Conservation (phyloP, 2,888 invertebrate genomes). For the Netelia fuscicornis region DNA sequence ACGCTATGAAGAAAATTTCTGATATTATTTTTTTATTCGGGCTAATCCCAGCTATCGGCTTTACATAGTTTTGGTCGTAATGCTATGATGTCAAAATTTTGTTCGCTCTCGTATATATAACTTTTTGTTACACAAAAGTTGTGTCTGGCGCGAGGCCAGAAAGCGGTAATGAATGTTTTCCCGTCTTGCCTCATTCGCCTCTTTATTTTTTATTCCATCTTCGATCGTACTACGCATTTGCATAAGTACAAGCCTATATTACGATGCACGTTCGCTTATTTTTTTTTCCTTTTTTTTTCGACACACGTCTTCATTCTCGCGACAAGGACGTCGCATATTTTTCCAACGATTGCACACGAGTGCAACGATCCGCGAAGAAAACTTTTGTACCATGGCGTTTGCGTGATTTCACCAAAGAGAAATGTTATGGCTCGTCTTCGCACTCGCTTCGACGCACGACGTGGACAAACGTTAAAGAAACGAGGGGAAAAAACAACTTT, state of each 20-base stretch:
- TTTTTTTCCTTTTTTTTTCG: not conserved
- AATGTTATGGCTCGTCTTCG: constrained; percentile 48
- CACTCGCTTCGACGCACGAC: not conserved
- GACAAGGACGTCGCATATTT: constrained; percentile 17
- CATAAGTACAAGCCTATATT: not conserved
- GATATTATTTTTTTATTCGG: too few species aligned
- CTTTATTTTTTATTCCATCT: not conserved
- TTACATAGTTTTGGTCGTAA: too few species aligned
- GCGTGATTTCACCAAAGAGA: constrained; percentile 67
- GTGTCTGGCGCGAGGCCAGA: not conserved
- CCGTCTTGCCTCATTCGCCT: not conserved
- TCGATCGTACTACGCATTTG: not conserved
- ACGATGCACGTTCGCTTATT: not conserved
- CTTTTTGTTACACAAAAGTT: not conserved
- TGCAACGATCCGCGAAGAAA: constrained; percentile 36
- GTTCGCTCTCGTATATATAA: not conserved
- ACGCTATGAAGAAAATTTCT: too few species aligned
- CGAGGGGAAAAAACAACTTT: constrained; percentile 16
- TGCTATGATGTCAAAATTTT: too few species aligned
- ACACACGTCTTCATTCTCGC: constrained; percentile 1
- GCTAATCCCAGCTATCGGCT: too few species aligned
- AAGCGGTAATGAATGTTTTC: not conserved
- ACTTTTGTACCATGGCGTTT: constrained; percentile 23
- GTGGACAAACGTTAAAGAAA: not conserved
- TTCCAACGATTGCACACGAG: constrained; percentile 38